Percentiles rank a stretch among this genome's conserved stretches.
Evolutionary conservation across 2,797 vertebrate genomes (phyloP).

Genomic region (Pteropus rufus): DNA sequence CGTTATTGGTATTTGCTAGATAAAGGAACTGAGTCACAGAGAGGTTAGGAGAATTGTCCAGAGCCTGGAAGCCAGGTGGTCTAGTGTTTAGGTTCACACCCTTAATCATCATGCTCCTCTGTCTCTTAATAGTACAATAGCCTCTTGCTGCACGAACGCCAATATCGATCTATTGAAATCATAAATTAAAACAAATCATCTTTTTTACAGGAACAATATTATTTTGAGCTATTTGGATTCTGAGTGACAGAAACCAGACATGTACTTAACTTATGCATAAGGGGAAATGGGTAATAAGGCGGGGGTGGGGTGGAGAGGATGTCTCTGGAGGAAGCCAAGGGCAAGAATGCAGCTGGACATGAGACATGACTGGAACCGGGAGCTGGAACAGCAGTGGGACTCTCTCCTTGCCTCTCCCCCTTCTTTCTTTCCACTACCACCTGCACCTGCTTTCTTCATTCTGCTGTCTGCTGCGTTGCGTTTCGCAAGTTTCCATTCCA

Average conservation of each 20-base stretch:
- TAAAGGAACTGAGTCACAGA: not conserved
- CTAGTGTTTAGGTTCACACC: not conserved
- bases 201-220: not conserved
- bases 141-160: not conserved
- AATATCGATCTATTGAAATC: not conserved
- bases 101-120: not conserved
- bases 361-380: not conserved
- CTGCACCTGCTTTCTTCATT: not conserved
- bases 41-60: not conserved
- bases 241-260: not conserved
- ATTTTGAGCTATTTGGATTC: slow-evolving; percentile 4
- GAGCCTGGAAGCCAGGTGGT: not conserved
- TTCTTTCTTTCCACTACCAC: not conserved
- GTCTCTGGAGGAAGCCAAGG: not conserved
- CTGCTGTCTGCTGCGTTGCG: too few species aligned
- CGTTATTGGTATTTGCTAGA: not conserved
- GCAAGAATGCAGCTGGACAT: not conserved
- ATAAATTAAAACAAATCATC: not conserved
- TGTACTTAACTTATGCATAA: not conserved
- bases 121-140: not conserved
- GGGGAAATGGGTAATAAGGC: not conserved
- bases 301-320: accelerated
- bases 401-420: too few species aligned
- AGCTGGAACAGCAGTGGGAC: accelerated
- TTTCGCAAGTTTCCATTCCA: not conserved